Evolutionary conservation across 2,888 invertebrate species (phyloP).

Genomic region (Andrena camellia): DNA sequence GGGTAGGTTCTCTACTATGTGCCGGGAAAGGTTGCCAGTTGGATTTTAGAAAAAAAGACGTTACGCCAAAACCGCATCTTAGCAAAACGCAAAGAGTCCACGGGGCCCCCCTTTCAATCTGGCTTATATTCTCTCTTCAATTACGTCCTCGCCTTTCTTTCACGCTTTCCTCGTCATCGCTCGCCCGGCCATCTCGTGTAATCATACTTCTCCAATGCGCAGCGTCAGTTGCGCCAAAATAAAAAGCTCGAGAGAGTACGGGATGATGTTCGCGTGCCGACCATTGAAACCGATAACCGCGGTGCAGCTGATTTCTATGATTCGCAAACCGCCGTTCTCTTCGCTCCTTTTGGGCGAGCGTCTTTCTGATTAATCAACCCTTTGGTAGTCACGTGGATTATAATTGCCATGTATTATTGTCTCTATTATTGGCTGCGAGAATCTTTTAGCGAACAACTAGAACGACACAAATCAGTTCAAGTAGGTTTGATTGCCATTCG

Average conservation of each 20-base stretch:
- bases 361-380: not conserved
- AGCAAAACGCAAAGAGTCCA: not conserved
- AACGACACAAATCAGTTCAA: too few species aligned
- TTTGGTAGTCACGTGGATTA: too few species aligned
- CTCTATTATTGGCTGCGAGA: too few species aligned
- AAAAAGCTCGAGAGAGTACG: conserved; percentile 25
- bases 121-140: not conserved
- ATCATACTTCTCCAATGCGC: not conserved
- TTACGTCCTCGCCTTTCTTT: not conserved
- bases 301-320: not conserved
- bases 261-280: not conserved
- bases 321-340: not conserved
- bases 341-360: not conserved
- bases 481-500: too few species aligned
- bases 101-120: not conserved
- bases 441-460: too few species aligned
- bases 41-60: conserved; percentile 28
- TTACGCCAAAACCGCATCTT: not conserved
- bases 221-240: conserved; percentile 51
- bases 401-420: too few species aligned
- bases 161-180: not conserved
- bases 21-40: not conserved
- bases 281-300: not conserved
- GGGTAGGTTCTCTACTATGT: not conserved
- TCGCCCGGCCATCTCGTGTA: not conserved